Evolutionary conservation across 1,140 invertebrate species (phyloP), one percentile per base, ranked within the genome.

Genomic region (Laupala kohalensis): DNA sequence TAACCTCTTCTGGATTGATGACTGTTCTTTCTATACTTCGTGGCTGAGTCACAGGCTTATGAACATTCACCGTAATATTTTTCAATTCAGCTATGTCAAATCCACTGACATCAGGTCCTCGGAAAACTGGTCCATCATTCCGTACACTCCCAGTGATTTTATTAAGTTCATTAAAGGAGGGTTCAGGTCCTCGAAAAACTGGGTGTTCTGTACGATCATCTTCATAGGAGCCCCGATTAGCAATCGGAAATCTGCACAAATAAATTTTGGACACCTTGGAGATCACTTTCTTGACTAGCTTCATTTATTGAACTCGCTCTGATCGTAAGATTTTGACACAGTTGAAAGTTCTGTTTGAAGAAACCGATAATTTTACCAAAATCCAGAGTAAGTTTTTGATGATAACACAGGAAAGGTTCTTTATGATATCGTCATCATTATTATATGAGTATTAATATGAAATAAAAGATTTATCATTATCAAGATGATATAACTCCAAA

Each of bases 31-130:
- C 62, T 1, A 71, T 29, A 27, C 24, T 27, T 63, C 26, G 26
- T 25, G 26, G 53, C 25, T 71, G 25, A 65, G 27, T 62, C 29
- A 63, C n/a, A 19, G 27, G 25, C 4, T 25, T 71, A n/a, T 62
- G 70, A 28, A 71, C 65, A 64, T 64, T 62, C 70, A 71, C 63
- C 24, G 70, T 65, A 28, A 71, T 71, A 12, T 71, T 71, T 24
- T 71, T 71, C 63, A 71, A 27, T 66, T 71, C 70, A 71, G 23
- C 65, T 12, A 71, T 64, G 28, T 71, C 70, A 71, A 65, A 71
- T 9, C 63, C 70, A 26, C 62, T 28, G 6, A 62, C 70, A 63
- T 71, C 70, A 26, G 70, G 70, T 1, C 70, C 70, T n/a, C 70
- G 70, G 64, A 71, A 71, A 5, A 71, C 53, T 15, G 70, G 70